Percentiles rank a stretch among this genome's conserved stretches.
Evolutionary conservation across 1,140 invertebrate species (phyloP).

Genomic region (Arctopsyche grandis): DNA sequence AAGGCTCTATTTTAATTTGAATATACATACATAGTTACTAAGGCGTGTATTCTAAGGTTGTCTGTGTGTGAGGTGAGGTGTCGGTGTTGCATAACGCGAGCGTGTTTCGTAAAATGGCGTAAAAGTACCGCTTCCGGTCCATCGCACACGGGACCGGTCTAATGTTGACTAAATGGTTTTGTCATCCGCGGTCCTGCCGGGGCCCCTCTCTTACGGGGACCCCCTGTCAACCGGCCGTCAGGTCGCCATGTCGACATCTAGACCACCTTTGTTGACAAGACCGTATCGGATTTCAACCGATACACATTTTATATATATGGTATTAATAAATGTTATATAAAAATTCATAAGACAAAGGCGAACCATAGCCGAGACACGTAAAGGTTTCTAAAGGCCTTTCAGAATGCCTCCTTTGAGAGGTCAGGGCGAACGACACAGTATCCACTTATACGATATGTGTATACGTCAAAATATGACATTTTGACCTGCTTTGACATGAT

Average conservation of each 20-base stretch:
- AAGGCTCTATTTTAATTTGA: too few species aligned
- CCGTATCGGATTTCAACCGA: conserved; percentile 9
- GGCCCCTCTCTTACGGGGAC: neutral
- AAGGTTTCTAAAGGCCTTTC: too few species aligned
- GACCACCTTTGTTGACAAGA: conserved; percentile 23
- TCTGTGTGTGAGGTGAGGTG: neutral
- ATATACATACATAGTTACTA: too few species aligned
- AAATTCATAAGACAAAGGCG: neutral
- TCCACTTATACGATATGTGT: too few species aligned
- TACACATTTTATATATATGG: neutral
- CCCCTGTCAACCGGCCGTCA: conserved; percentile 22
- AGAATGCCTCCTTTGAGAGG: too few species aligned
- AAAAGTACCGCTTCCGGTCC: conserved; percentile 22
- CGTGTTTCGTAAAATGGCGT: conserved; percentile 16
- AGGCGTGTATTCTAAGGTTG: too few species aligned
- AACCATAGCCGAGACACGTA: neutral
- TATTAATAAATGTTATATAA: too few species aligned
- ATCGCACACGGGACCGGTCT: conserved; percentile 29
- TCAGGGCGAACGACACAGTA: too few species aligned
- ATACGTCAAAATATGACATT: too few species aligned
- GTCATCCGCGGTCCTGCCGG: conserved; percentile 19
- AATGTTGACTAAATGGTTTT: conserved; percentile 32
- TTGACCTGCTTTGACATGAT: too few species aligned
- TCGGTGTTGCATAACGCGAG: neutral
- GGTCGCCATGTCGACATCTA: conserved; percentile 7